Evolutionary conservation across 2,797 vertebrate genomes (phyloP).

Genomic region (Lerista edwardsae): DNA sequence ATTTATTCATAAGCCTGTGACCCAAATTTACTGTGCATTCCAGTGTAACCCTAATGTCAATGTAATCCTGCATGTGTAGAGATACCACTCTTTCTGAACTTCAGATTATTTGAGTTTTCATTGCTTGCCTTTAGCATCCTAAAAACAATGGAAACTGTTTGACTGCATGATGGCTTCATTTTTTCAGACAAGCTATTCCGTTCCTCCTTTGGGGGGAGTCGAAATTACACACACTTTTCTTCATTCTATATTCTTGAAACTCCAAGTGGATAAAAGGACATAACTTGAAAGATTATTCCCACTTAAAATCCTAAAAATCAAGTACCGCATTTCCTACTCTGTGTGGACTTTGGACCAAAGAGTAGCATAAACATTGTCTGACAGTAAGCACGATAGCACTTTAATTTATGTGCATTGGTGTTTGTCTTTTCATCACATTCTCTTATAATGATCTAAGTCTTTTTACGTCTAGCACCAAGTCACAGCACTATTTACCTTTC

Average conservation of each 20-base stretch:
- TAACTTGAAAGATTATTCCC: constrained; percentile 19
- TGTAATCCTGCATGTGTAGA: not conserved
- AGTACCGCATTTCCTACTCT: constrained; percentile 54
- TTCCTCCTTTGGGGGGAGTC: not conserved
- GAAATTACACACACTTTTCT: constrained; percentile 59
- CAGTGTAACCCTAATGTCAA: not conserved
- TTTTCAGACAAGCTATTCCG: not conserved
- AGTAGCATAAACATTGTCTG: constrained; percentile 56
- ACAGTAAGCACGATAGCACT: constrained; percentile 58
- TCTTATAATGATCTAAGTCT: constrained; percentile 72
- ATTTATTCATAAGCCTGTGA: constrained; percentile 25
- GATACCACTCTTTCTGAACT: not conserved
- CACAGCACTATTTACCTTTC: constrained; percentile 68
- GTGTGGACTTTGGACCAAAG: constrained; percentile 58
- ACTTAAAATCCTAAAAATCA: constrained; percentile 60
- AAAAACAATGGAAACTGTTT: not conserved
- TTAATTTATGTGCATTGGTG: constrained; percentile 63
- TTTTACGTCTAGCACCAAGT: constrained; percentile 66
- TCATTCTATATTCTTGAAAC: constrained; percentile 31
- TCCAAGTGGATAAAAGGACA: constrained; percentile 43
- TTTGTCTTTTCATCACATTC: constrained; percentile 58
- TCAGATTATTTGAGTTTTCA: not conserved
- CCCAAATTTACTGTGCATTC: constrained; percentile 10
- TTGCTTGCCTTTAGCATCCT: not conserved
- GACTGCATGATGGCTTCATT: not conserved